Evolutionary conservation across 1,140 invertebrate species (phyloP), one percentile per base, ranked within the genome.

Genomic region (Danaus melanippus): DNA sequence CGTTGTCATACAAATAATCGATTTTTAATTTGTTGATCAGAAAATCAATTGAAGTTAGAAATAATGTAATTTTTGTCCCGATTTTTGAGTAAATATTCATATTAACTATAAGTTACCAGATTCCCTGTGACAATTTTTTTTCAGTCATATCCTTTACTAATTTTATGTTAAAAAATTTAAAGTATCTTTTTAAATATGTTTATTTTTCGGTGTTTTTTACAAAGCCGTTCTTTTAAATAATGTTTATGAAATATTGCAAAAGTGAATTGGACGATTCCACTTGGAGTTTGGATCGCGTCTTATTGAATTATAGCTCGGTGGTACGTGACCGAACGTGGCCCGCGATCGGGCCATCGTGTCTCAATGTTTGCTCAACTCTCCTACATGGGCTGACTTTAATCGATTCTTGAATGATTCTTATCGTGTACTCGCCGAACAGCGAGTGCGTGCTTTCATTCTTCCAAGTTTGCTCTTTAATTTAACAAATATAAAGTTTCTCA

Each of bases 301-400:
- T 79, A 80, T 83, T 80, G 77, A 80, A 80, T 83, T 80, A 79
- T 76, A 66, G 70, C 57, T 69, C 47, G 63, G 58, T 42, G 58
- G 62, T 51, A 79, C 74, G 79, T 84, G 78, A 76, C 66, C 65
- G 55, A 63, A 56, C 65, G 59, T 60, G 51, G 51, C 10, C 60
- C 56, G 64, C 54, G 69, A 67, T 67, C 70, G 67, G 75, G 53
- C 67, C 66, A 69, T 66, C 66, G 65, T 58, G 64, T 67, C 59
- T 67, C 66, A 65, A 64, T 79, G 69, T 79, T 79, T 79, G 75
- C 67, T 69, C 71, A 67, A 71, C 71, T 76, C 59, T 42, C 40
- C 69, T 67, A 80, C 76, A 75, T 75, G 71, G 71, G 71, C 56
- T 60, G 61, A 72, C 72, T 75, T 72, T 77, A 79, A 80, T 79